Evolutionary conservation across 2,888 invertebrate genomes (phyloP), one percentile per base, ranked within the genome.

Genomic region (Halictus ligatus): DNA sequence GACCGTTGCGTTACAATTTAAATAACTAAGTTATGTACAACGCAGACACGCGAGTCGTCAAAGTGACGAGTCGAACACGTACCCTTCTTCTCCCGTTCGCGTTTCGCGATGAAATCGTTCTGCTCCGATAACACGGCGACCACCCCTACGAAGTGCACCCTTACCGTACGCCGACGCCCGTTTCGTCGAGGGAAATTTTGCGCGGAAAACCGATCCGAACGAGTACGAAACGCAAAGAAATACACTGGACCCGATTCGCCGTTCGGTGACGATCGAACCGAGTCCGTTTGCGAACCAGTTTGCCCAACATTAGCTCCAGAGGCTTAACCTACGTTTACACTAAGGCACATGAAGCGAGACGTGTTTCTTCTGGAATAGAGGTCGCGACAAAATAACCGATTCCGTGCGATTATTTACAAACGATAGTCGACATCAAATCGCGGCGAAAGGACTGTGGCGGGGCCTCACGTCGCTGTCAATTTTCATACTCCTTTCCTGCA

Each of bases 21-120:
- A 93, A 93, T 92, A 92, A 92, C 91, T 93, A 93, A 78, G 92
- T 91, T 94, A 94, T 93, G 54, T 94, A 93, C 93, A 94, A 91
- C 91, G 92, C 92, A 90, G 91, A 92, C 90, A 92, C 89, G 83
- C 84, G 91, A 83, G 35, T 81, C 83, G 85, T 87, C 74, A 69
- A 50, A 80, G 71, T 58, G 75, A 84, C 84, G 69, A 85, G n/a
- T 84, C 80, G 84, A 87, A 79, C 82, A 78, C 71, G 75, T 83
- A 81, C 79, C 86, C 75, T 64, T 35, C 75, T 64, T 35, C 81
- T 60, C 64, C 54, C 64, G 25, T 18, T 60, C 60, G 43, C 67
- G 72, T 21, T 15, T 67, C 69, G 21, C 15, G 54, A 69, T 81
- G 81, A 79, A 71, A 74, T 74, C 69, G 18, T 76, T 76, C 75